Evolutionary conservation across 2,888 invertebrate species (phyloP), one percentile per base, ranked within the genome.

Genomic region (Dryomyza anilis): DNA sequence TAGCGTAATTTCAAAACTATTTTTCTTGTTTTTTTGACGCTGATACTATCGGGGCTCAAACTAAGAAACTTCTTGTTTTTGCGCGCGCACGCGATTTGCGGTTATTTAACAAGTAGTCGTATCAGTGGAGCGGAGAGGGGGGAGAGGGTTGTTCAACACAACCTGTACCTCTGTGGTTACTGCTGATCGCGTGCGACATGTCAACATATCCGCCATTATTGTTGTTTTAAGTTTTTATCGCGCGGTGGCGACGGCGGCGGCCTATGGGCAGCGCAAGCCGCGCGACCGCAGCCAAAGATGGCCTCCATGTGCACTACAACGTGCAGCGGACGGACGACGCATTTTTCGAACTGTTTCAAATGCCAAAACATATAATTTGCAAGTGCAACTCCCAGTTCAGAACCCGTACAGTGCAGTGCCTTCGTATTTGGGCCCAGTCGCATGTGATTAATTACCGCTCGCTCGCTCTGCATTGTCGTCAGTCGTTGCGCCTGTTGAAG

Each of bases 151-250:
- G n/a, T n/a, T 39, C 39, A 39, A 14, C 39, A 7, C n/a, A 7
- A 33, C 12, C 33, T 21, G 16, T 23, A 29, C 14, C 23, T 25
- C 23, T 48, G 50, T 50, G 21, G 23, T 30, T 48, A 50, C 14
- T 45, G 30, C 33, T n/a, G 53, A 61, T 61, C 61, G 61, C 61
- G 61, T 61, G 61, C 27, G 48, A 25, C 53, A 43, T 61, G 52
- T 61, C 61, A 61, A 61, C 61, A 53, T 61, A 29, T 61, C 61
- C 61, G 61, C 59, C 59, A 60, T 60, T 48, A 30, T 53, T 50
- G 50, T 30, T 30, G 12, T 53, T 36, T 12, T 21, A 19, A 19
- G 36, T 21, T 55, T 12, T 39, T 33, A 23, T 21, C 19, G 27
- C 23, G 29, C 39, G 27, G 8, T 61, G n/a, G 27, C 23, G 21